phyloP scores from a whole-genome alignment of 2,888 invertebrate species.

The Cerastis leucographa region DNA sequence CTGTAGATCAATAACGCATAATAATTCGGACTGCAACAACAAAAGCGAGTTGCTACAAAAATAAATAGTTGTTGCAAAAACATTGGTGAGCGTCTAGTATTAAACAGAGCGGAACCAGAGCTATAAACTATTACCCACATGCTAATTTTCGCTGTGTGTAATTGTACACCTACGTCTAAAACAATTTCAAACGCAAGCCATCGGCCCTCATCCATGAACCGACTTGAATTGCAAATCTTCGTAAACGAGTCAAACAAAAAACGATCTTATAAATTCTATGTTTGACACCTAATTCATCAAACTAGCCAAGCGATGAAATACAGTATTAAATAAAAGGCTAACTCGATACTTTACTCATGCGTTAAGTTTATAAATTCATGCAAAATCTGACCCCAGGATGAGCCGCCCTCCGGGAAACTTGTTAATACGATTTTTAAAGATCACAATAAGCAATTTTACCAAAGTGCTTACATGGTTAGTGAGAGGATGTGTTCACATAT shows the following conservation, averaged over 20 bases:
- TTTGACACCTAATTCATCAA: constrained; percentile 77
- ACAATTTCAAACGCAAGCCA: constrained; percentile 85
- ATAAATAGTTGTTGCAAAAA: constrained; percentile 87
- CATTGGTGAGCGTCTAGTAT: constrained; percentile 81
- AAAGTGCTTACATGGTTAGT: constrained; percentile 79
- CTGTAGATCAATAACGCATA: constrained; percentile 48
- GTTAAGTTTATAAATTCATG: constrained; percentile 76
- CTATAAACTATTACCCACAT: constrained; percentile 89
- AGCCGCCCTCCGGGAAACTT: constrained; percentile 86
- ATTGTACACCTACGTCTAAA: constrained; percentile 81
- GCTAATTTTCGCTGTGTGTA: constrained; percentile 87
- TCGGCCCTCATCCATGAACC: constrained; percentile 83
- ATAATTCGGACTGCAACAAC: constrained; percentile 72
- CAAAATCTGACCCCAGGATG: constrained; percentile 84
- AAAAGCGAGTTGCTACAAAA: constrained; percentile 84
- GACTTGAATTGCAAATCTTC: constrained; percentile 77
- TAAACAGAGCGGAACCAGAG: constrained; percentile 88
- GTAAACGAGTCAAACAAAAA: constrained; percentile 67
- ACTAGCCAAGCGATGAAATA: constrained; percentile 74
- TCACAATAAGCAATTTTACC: constrained; percentile 75
- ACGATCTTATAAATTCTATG: constrained; percentile 70
- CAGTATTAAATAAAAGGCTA: constrained; percentile 57
- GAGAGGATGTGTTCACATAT: constrained; percentile 86
- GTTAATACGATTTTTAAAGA: constrained; percentile 61
- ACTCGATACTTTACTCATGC: constrained; percentile 71